phyloP scores from a whole-genome alignment of 2,113 vertebrate species.

The Sorex araneus region DNA sequence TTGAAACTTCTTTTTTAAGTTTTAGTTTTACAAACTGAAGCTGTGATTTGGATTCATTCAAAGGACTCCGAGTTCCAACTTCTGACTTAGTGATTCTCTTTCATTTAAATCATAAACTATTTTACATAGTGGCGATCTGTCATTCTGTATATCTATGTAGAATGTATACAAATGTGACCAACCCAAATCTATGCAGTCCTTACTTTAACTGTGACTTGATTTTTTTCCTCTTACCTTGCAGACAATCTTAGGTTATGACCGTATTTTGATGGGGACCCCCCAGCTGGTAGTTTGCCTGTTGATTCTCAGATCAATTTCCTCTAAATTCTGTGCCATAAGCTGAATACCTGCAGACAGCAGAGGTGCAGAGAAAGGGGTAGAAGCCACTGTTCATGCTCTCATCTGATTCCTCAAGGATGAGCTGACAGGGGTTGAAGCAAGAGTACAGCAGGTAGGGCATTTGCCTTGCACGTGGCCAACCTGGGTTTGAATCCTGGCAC shows the following conservation, averaged over 20 bases:
- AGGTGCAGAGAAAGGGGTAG: background rate
- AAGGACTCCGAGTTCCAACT: background rate
- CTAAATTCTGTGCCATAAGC: background rate
- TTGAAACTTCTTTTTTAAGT: background rate
- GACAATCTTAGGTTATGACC: background rate
- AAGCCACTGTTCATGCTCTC: background rate
- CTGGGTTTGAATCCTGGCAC: no score
- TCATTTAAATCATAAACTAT: conserved; percentile 25
- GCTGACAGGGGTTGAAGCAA: no score
- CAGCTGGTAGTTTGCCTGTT: background rate
- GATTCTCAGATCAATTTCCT: background rate
- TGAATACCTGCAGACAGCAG: background rate
- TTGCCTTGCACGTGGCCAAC: no score
- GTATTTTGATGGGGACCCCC: background rate
- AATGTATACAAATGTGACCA: background rate
- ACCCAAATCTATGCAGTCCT: background rate
- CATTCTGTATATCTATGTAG: background rate
- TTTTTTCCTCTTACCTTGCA: background rate
- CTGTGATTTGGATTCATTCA: background rate
- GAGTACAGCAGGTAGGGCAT: no score
- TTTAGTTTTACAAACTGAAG: background rate
- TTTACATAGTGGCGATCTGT: background rate
- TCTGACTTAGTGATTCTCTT: background rate
- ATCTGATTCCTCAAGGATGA: no score
- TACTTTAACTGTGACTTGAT: background rate